Conservation (phyloP, 1,140 invertebrate species). For the Drosophila mojavensis region DNA sequence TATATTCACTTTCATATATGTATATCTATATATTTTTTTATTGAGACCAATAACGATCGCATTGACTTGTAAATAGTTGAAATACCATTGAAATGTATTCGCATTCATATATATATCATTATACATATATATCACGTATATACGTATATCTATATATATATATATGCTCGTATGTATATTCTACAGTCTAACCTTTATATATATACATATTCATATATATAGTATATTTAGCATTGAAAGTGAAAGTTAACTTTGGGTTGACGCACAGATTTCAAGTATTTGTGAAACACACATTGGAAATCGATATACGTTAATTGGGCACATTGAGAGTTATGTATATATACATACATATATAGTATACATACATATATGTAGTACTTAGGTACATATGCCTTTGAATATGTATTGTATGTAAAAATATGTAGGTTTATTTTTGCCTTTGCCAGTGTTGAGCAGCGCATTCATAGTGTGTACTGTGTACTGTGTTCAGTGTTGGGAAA, state of each 20-base stretch:
- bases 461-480: not conserved
- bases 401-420: no score
- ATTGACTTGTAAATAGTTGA: slow-evolving; percentile 72
- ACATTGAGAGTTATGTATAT: slow-evolving; percentile 60
- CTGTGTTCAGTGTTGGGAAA: not conserved
- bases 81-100: slow-evolving; percentile 36
- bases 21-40: slow-evolving; percentile 1
- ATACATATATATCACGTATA: slow-evolving; percentile 21
- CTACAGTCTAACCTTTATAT: slow-evolving; percentile 24
- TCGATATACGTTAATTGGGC: slow-evolving; percentile 61
- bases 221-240: slow-evolving; percentile 53
- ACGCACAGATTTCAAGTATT: slow-evolving; percentile 43
- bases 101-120: slow-evolving; percentile 4
- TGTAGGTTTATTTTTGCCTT: not conserved
- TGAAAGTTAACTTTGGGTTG: slow-evolving; percentile 76
- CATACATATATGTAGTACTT: not conserved
- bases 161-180: not conserved
- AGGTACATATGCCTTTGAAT: no score
- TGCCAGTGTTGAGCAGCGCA: not conserved
- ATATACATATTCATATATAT: not conserved
- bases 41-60: slow-evolving; percentile 48
- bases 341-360: slow-evolving; percentile 17
- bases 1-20: not conserved
- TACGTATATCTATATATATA: slow-evolving; percentile 19
- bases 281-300: slow-evolving; percentile 60